Percentiles rank a stretch among this genome's conserved stretches.
phyloP scores from a whole-genome alignment of 2,113 vertebrate species.

The Varanus salvator region DNA sequence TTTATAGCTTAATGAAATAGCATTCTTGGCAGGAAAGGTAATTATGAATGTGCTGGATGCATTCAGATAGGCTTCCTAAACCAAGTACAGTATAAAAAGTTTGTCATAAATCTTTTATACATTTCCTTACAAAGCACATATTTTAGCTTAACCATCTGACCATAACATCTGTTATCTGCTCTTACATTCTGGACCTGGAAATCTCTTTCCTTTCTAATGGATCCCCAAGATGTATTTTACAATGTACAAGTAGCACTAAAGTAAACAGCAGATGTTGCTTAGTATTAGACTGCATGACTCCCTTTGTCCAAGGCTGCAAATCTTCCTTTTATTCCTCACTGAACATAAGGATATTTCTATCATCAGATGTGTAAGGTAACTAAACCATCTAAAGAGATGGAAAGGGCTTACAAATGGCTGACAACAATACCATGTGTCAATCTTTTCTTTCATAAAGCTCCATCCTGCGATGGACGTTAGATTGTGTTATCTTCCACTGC shows the following conservation, averaged over 20 bases:
- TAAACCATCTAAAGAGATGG: conserved; percentile 35
- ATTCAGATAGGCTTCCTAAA: conserved; percentile 37
- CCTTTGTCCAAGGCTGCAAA: conserved; percentile 63
- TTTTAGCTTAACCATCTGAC: conserved; percentile 69
- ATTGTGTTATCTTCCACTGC: background rate
- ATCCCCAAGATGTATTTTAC: conserved; percentile 56
- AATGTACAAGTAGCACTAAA: conserved; percentile 42
- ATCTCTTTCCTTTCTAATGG: conserved; percentile 39
- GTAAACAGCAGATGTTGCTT: conserved; percentile 62
- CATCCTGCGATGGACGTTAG: background rate
- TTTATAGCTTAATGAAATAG: background rate
- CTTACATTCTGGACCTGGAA: conserved; percentile 57
- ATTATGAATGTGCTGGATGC: conserved; percentile 25
- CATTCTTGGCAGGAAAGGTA: conserved; percentile 15
- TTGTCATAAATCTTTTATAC: conserved; percentile 68
- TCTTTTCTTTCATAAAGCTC: conserved; percentile 45
- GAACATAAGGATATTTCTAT: conserved; percentile 63
- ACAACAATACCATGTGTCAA: conserved; percentile 40
- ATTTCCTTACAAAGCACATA: conserved; percentile 50
- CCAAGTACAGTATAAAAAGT: conserved; percentile 16
- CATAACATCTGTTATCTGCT: conserved; percentile 74
- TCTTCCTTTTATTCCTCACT: conserved; percentile 63
- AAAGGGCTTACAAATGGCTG: conserved; percentile 45
- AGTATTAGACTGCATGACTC: conserved; percentile 33
- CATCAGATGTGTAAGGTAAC: conserved; percentile 53